Base-by-base conservation (phyloP, 2,113 vertebrate species). In the Oceanodroma tethys region DNA sequence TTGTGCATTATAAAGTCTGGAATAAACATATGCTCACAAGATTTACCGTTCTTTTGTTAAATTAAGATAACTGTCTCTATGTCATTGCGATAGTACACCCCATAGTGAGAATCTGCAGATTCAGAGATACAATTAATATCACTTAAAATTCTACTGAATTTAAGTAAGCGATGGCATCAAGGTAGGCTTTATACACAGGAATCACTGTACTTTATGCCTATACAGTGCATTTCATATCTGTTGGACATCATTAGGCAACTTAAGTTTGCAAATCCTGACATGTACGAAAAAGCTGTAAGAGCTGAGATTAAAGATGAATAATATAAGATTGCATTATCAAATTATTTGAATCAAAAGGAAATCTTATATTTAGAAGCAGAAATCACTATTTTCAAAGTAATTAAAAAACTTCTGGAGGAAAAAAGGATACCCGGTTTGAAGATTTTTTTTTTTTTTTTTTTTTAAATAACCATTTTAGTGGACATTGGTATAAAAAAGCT, bases 221-320 rank as follows among this genome's bases (percentile, higher is more conserved):
- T 21, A 65, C 2, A 25, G 8, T 27, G 10, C 11, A 53, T 70
- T 73, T 66, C 47, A 10, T 16, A 45, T 15, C 21, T 50, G 14
- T 13, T 9, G 2, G 34, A 70, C 29, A 63, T 36, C 16, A 38
- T 32, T 13, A 89, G n/a, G 22, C 12, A 92, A 53, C 12, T 23
- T 55, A 81, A 63, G 9, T 66, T 55, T 66, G 13, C 25, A 36
- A 60, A 60, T 45, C 60, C 22, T 65, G 27, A 29, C 22, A 66
- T 5, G 13, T 3, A 47, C 0, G 1, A 52, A 56, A 50, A 42
- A 87, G 50, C 8, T 34, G 0, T 7, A 68, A 65, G 17, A 87
- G 10, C 21, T 47, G 14, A 89, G 16, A 47, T 20, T 58, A 81
- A 87, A 40, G 8, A 68, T 30, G 7, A 84, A 16, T 16, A 63